These are phyloP conservation scores for Pitangus sulphuratus DNA, from an alignment of 2,797 vertebrate species.

Conservation along the genomic window DNA sequence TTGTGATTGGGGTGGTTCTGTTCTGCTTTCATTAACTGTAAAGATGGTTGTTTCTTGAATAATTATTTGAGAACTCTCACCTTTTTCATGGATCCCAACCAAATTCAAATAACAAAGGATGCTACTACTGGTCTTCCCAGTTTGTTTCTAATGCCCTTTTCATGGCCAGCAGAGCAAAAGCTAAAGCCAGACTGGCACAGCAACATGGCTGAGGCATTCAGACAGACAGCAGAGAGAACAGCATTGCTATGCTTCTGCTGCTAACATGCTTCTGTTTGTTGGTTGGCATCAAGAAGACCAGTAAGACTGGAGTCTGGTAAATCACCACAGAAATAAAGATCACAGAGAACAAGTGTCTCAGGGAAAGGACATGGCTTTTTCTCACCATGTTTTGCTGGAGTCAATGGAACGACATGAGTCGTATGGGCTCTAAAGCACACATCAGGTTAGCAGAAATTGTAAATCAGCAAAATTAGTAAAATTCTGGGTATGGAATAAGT, in stretches of 20 bases:
- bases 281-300: not conserved
- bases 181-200: not conserved
- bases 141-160: not conserved
- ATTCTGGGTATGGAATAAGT: not conserved
- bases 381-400: not conserved
- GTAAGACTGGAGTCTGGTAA: not conserved
- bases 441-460: not conserved
- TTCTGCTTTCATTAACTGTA: not conserved
- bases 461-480: not conserved
- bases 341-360: not conserved
- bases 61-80: not conserved
- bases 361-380: not conserved
- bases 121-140: not conserved
- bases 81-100: not conserved
- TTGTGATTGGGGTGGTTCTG: not conserved
- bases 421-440: not conserved
- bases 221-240: not conserved
- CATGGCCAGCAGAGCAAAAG: not conserved
- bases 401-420: not conserved
- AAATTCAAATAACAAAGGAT: not conserved
- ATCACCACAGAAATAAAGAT: not conserved
- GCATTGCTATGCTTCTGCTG: not conserved
- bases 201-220: not conserved
- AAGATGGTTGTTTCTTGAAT: not conserved
- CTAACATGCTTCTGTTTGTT: not conserved